These are phyloP conservation scores for Manis crassicaudata DNA, from an alignment of 2,797 vertebrate genomes.

Conservation along the genomic window DNA sequence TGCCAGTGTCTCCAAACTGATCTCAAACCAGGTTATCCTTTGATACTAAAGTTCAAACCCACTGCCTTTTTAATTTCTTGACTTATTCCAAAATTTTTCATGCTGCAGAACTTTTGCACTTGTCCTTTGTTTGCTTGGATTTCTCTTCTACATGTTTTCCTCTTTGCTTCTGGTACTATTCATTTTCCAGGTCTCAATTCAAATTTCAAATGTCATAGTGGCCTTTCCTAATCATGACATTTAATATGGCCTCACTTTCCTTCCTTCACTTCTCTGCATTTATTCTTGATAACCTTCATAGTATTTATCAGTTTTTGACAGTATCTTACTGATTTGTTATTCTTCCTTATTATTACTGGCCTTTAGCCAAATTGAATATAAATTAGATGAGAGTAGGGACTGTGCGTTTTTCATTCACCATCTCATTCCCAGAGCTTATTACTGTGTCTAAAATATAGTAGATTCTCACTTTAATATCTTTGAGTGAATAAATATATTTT, in stretches of 20 bases:
- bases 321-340: not conserved
- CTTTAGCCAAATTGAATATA: not conserved
- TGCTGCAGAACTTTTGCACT: not conserved
- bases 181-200: not conserved
- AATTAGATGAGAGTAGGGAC: not conserved
- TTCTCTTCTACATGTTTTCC: not conserved
- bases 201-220: not conserved
- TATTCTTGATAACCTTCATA: not conserved
- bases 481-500: not conserved
- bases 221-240: not conserved
- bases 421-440: not conserved
- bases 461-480: not conserved
- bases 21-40: not conserved
- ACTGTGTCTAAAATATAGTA: not conserved
- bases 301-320: not conserved
- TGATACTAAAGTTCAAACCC: not conserved
- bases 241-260: not conserved
- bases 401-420: not conserved
- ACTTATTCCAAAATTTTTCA: not conserved
- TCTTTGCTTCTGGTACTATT: not conserved
- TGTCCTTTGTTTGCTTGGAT: not conserved
- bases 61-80: not conserved
- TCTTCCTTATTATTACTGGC: not conserved
- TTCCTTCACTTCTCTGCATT: not conserved
- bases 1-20: not conserved